Evolutionary conservation across 2,797 vertebrate genomes (phyloP).

Genomic region (Leptodactylus fallax): DNA sequence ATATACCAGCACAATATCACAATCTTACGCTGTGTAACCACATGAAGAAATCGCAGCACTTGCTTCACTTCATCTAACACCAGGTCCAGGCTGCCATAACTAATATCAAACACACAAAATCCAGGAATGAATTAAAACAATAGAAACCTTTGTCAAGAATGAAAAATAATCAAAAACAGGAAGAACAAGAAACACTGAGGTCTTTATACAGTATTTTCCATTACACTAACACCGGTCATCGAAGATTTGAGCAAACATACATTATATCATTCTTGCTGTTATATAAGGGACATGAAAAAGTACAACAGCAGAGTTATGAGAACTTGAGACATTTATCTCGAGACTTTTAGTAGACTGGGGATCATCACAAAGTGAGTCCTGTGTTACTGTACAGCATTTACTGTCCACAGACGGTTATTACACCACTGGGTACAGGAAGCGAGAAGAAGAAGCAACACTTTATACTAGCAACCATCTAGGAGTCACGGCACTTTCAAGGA

Average conservation of each 20-base stretch:
- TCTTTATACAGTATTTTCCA: neutral
- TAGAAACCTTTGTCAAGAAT: neutral
- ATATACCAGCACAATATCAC: no score
- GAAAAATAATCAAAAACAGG: conserved; percentile 15
- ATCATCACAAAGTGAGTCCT: neutral
- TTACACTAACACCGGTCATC: neutral
- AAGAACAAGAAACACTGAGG: neutral
- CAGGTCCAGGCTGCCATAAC: neutral
- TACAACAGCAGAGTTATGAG: neutral
- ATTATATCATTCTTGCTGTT: neutral
- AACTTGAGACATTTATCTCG: neutral
- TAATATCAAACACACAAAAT: neutral
- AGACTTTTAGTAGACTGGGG: neutral
- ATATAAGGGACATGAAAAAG: neutral
- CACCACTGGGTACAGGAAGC: no score
- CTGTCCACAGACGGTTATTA: neutral
- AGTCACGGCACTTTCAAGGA: neutral
- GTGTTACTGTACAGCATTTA: neutral
- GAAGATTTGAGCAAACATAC: neutral
- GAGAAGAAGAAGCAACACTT: neutral
- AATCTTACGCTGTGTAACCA: no score
- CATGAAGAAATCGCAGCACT: no score
- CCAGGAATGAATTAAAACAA: neutral
- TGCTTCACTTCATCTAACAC: neutral
- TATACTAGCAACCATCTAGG: neutral